Evolutionary conservation across 2,113 vertebrate genomes (phyloP).

Genomic region (Tragulus kanchil): DNA sequence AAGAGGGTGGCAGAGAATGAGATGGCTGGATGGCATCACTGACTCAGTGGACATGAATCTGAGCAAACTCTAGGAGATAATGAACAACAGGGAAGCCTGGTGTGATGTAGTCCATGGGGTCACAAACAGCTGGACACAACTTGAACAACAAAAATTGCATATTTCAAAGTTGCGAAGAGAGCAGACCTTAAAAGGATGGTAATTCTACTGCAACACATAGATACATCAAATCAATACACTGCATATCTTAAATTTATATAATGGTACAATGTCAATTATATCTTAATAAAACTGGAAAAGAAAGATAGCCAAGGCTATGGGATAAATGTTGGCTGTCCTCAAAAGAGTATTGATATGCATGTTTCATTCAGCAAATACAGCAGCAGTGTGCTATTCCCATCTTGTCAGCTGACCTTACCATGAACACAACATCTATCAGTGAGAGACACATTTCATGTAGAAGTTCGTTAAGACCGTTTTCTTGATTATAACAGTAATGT

Average conservation of each 20-base stretch:
- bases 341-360: not conserved
- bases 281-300: not conserved
- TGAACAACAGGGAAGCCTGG: not conserved
- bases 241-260: not conserved
- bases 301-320: not conserved
- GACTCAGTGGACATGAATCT: not conserved
- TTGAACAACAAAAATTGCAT: not conserved
- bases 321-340: not conserved
- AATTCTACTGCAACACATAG: not conserved
- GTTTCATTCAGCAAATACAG: not conserved
- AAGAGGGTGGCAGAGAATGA: not conserved
- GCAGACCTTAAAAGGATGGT: not conserved
- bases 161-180: not conserved
- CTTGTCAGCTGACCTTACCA: not conserved
- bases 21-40: not conserved
- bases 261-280: slow-evolving; percentile 8
- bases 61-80: not conserved
- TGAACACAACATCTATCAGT: not conserved
- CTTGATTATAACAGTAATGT: not conserved
- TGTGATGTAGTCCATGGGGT: not conserved
- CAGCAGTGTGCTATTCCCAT: not conserved
- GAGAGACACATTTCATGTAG: not conserved
- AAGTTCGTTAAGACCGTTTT: slow-evolving; percentile 6
- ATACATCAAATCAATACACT: not conserved
- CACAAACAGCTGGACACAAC: not conserved